Conservation (phyloP, 2,888 invertebrate genomes). For the Cantharis lateralis region DNA sequence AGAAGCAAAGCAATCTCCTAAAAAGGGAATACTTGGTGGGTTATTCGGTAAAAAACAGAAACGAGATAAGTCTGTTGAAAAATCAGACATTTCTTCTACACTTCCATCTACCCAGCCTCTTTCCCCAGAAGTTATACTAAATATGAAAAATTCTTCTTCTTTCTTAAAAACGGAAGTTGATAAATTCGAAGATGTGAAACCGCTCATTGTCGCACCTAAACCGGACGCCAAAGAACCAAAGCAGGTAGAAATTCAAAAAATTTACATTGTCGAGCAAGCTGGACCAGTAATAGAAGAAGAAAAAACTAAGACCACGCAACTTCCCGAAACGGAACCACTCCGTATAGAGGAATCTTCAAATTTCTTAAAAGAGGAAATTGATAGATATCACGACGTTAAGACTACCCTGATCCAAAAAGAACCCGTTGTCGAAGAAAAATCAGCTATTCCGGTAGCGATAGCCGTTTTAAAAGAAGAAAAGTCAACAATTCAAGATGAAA, state of each 20-base stretch:
- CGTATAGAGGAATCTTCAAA: constrained; percentile 32
- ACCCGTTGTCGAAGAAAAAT: no score
- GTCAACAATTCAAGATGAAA: constrained; percentile 18
- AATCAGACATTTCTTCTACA: constrained; percentile 14
- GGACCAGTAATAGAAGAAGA: constrained; percentile 33
- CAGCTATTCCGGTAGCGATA: no score
- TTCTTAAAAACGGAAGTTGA: constrained; percentile 33
- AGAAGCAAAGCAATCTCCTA: background rate
- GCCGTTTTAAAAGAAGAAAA: constrained; percentile 26
- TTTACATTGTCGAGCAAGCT: constrained; percentile 14
- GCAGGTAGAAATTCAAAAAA: constrained; percentile 14
- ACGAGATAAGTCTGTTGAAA: background rate
- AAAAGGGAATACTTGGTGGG: background rate
- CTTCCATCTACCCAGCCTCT: constrained; percentile 7
- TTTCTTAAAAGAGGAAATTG: constrained; percentile 32
- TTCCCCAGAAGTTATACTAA: constrained; percentile 36
- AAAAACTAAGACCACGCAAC: background rate
- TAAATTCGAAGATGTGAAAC: constrained; percentile 8
- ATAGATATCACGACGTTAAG: constrained; percentile 33
- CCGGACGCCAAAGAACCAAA: constrained; percentile 1
- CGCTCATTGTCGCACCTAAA: constrained; percentile 12
- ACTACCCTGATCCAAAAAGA: background rate
- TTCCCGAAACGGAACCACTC: background rate
- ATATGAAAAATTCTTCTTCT: constrained; percentile 42
- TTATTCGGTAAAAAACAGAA: constrained; percentile 23